Conservation (phyloP, 2,113 vertebrate species). For the Eulacestoma nigropectus region DNA sequence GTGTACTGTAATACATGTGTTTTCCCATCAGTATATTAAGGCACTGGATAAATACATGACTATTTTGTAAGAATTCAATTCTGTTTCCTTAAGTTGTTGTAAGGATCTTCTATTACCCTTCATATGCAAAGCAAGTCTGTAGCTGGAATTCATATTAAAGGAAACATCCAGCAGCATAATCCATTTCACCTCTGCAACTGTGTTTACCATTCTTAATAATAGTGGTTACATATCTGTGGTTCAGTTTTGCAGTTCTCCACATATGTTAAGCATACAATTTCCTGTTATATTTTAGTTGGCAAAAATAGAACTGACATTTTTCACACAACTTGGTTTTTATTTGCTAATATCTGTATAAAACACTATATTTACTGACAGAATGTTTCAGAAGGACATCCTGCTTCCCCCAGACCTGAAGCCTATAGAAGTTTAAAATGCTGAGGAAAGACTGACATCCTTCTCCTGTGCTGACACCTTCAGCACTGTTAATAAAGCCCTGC, state of each 20-base stretch:
- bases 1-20: background rate
- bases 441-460: background rate
- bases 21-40: background rate
- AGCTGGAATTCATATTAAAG: slow-evolving; percentile 34
- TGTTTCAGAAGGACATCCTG: background rate
- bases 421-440: background rate
- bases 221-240: background rate
- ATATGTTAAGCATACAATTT: slow-evolving; percentile 44
- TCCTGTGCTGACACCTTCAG: background rate
- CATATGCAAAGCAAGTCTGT: background rate
- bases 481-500: background rate
- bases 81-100: background rate
- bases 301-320: slow-evolving; percentile 34
- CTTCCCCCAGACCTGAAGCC: background rate
- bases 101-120: background rate
- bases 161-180: background rate
- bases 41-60: background rate
- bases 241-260: background rate
- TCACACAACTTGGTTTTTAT: slow-evolving; percentile 17
- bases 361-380: background rate
- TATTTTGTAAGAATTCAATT: background rate
- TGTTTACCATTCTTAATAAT: background rate
- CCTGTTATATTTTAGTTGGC: slow-evolving; percentile 24
- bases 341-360: slow-evolving; percentile 10
- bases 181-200: background rate